Conservation (phyloP, 2,888 invertebrate species). For the Bombylius major region DNA sequence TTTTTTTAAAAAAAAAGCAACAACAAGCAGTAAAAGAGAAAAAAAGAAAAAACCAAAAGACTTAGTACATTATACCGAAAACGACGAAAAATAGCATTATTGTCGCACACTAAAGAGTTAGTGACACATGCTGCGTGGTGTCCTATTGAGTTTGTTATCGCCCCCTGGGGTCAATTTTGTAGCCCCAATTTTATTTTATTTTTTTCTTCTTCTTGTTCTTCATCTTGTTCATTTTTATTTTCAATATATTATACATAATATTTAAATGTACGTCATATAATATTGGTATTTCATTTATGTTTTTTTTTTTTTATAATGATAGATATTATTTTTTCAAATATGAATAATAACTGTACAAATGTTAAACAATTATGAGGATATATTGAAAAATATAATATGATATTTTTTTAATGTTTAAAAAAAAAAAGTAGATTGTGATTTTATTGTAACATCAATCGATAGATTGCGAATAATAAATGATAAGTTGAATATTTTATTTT, state of each 20-base stretch:
- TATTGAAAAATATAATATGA: too few relatives aligned
- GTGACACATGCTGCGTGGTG: conserved; percentile 15
- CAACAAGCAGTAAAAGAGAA: background rate
- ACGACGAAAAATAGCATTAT: background rate
- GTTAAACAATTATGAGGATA: too few relatives aligned
- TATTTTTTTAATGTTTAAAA: too few relatives aligned
- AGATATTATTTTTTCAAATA: too few relatives aligned
- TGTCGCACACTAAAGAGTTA: conserved; percentile 12
- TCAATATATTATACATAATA: conserved; percentile 2
- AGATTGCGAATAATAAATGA: too few relatives aligned
- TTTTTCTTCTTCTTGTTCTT: background rate
- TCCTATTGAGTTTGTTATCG: conserved; percentile 14
- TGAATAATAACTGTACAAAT: too few relatives aligned
- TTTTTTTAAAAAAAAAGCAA: background rate
- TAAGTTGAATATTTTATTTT: too few relatives aligned
- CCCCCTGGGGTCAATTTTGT: conserved; percentile 14
- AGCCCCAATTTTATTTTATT: background rate
- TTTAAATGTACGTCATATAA: too few relatives aligned
- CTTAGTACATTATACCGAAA: background rate
- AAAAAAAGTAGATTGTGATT: too few relatives aligned
- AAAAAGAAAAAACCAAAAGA: background rate
- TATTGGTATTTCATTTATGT: too few relatives aligned
- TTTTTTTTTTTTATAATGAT: too few relatives aligned
- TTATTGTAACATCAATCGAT: too few relatives aligned
- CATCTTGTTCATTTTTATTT: background rate